Base-by-base conservation (phyloP, 1,140 invertebrate genomes). In the Druon quercuslanigerum region DNA sequence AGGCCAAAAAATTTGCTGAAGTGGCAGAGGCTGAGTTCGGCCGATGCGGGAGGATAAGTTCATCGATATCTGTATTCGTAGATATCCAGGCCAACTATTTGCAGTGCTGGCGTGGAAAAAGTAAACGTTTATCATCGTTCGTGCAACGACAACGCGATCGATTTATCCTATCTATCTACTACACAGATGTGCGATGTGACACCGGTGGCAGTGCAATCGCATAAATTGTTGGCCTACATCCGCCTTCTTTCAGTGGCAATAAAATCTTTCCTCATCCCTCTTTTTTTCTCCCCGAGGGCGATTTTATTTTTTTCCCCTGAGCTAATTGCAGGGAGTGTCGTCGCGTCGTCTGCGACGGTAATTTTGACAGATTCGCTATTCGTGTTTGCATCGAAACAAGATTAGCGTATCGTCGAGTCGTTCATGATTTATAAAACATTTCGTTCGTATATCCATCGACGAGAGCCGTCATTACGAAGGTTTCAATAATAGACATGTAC, bases 91-190 rank as follows among this genome's bases (percentile, higher is more conserved):
- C 60, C 60, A 66, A 66, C 60, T 66, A 66, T 66, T 33, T 66
- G 60, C 60, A 66, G 60, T 66, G 60, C 60, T 33, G 60, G 60
- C 60, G 25, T 66, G 13, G 60, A 66, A 66, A 66, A 66, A 66
- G 60, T 66, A 66, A 66, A 66, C 60, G 60, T 66, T 66, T 66
- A 66, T 66, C 60, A 66, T 66, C 60, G 60, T 66, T 66, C 60
- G 20, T 66, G 60, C 60, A 66, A 33, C 60, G 60, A 66, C 60
- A 66, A 66, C 60, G 40, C 60, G 60, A 66, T 66, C 60, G 60
- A 66, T 66, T 20, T 66, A 33, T 13, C 25, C 57, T 40, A 66
- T 66, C 57, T 66, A 3, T 40, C 20, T 66, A 14, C 20, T 66
- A 14, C 57, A 57, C 25, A 40, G 20, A 66, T 66, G 57, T 66